Evolutionary conservation across 2,797 vertebrate genomes (phyloP).

Genomic region (Glossophaga mutica): DNA sequence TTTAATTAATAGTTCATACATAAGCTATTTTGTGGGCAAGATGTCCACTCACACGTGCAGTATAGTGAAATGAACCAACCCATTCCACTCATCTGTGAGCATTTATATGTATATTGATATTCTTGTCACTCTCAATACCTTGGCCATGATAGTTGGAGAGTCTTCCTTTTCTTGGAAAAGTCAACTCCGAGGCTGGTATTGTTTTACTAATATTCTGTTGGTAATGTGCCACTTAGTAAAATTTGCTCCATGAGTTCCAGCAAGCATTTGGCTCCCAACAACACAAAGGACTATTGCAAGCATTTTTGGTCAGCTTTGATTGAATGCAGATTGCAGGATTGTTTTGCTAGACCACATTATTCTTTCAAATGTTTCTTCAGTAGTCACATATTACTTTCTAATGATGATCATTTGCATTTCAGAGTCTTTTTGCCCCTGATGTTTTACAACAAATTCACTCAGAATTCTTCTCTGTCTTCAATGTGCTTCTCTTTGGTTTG

Average conservation of each 20-base stretch:
- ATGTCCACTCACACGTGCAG: neutral
- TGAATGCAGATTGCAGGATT: constrained; percentile 60
- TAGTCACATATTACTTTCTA: constrained; percentile 60
- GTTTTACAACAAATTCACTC: constrained; percentile 12
- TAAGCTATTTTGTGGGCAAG: neutral
- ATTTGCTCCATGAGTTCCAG: constrained; percentile 79
- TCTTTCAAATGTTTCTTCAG: constrained; percentile 70
- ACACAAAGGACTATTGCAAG: constrained; percentile 75
- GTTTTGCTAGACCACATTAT: constrained; percentile 64
- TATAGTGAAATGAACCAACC: neutral
- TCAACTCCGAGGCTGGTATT: constrained; percentile 61
- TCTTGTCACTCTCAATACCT: neutral
- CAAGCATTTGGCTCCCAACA: constrained; percentile 75
- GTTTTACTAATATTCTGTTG: constrained; percentile 71
- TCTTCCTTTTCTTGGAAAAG: constrained; percentile 68
- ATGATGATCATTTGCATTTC: constrained; percentile 65
- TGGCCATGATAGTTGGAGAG: neutral
- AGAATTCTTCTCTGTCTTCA: neutral
- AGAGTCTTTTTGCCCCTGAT: neutral
- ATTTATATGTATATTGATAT: neutral
- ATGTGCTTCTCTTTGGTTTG: neutral
- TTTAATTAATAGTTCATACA: neutral
- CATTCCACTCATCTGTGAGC: neutral
- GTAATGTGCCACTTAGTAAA: constrained; percentile 73
- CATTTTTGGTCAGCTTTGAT: constrained; percentile 78